Evolutionary conservation across 2,888 invertebrate genomes (phyloP).

Genomic region (Apamea epomidion): DNA sequence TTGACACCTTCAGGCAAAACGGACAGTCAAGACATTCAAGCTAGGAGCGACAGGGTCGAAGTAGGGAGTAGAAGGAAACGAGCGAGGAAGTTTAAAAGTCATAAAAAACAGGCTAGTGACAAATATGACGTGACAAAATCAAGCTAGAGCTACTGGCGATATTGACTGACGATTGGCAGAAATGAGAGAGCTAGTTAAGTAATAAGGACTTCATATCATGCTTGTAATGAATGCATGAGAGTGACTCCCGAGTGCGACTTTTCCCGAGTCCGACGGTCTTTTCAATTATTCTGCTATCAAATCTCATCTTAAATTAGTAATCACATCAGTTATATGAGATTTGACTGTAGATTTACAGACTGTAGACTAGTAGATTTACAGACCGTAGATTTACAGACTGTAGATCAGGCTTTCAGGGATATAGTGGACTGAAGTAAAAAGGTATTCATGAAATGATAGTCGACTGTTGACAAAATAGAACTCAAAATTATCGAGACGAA

Average conservation of each 20-base stretch:
- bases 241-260: no score
- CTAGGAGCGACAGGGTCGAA: slow-evolving; percentile 21
- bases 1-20: slow-evolving; percentile 15
- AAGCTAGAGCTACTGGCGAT: slow-evolving; percentile 10
- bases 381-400: no score
- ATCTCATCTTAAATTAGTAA: not conserved
- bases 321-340: not conserved
- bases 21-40: slow-evolving; percentile 38
- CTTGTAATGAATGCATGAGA: not conserved
- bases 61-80: slow-evolving; percentile 18
- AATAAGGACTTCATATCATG: not conserved
- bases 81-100: slow-evolving; percentile 34
- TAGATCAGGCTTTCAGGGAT: not conserved
- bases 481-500: not conserved
- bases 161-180: slow-evolving; percentile 17
- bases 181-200: not conserved
- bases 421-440: no score
- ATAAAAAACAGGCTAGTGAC: slow-evolving; percentile 1
- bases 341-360: not conserved
- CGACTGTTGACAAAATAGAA: slow-evolving; percentile 2
- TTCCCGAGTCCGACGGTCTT: not conserved
- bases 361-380: no score
- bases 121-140: slow-evolving; percentile 15
- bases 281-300: not conserved
- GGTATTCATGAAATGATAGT: no score